Evolutionary conservation across 2,113 vertebrate genomes (phyloP).

Genomic region (Dendropsophus ebraccatus): DNA sequence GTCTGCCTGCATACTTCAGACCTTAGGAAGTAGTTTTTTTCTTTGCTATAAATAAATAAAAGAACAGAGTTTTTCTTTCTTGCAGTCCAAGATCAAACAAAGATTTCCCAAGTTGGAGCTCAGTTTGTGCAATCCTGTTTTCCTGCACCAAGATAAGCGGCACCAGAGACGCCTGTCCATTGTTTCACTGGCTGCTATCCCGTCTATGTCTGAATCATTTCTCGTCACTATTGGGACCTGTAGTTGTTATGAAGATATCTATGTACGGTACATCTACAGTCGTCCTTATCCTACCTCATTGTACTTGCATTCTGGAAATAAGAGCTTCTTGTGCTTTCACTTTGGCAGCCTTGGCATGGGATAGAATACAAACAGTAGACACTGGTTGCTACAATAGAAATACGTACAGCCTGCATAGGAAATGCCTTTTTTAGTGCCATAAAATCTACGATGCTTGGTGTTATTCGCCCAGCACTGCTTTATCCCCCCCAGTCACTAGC

Average conservation of each 20-base stretch:
- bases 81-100: not conserved
- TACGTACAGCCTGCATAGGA: not conserved
- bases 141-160: not conserved
- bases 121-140: not conserved
- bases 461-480: too few species aligned
- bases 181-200: not conserved
- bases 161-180: not conserved
- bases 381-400: conserved; percentile 7
- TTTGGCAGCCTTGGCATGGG: not conserved
- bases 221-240: not conserved
- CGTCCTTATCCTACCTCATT: not conserved
- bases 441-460: too few species aligned
- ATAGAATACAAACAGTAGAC: conserved; percentile 7
- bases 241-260: not conserved
- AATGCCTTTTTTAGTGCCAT: too few species aligned
- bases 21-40: too few species aligned
- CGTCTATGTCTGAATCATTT: not conserved
- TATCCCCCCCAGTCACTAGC: too few species aligned
- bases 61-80: not conserved
- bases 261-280: not conserved
- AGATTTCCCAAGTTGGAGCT: not conserved
- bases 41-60: too few species aligned
- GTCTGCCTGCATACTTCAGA: too few species aligned
- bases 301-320: not conserved
- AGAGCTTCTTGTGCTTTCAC: not conserved